phyloP scores from a whole-genome alignment of 2,797 vertebrate species.

The Arctocebus calabarensis region DNA sequence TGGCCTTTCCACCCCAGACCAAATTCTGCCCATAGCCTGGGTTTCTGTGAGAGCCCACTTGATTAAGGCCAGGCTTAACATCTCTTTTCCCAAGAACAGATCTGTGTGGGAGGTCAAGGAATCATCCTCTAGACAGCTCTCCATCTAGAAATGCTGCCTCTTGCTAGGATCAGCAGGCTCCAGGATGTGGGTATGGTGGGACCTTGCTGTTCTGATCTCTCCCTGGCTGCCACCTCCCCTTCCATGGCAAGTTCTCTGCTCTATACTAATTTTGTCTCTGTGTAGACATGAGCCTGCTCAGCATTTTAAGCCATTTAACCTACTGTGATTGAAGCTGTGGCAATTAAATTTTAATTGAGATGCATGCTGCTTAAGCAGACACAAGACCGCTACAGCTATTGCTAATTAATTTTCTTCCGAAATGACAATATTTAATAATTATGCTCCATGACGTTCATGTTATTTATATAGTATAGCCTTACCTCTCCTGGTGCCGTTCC shows the following conservation, averaged over 20 bases:
- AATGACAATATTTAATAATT: conserved; percentile 90
- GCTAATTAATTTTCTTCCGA: conserved; percentile 90
- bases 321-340: conserved; percentile 86
- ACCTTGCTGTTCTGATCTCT: not conserved
- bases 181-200: accelerated
- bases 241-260: not conserved
- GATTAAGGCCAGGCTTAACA: not conserved
- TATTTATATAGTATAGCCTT: conserved; percentile 82
- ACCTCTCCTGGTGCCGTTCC: conserved; percentile 77
- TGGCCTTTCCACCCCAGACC: not conserved
- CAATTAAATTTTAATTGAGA: conserved; percentile 91
- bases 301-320: conserved; percentile 83
- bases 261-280: conserved; percentile 49
- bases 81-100: not conserved
- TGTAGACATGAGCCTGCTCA: conserved; percentile 65
- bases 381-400: conserved; percentile 87
- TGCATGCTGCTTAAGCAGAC: conserved; percentile 87
- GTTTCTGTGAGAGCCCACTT: not conserved
- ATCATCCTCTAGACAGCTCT: not conserved
- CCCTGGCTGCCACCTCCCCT: conserved; percentile 25
- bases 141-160: not conserved
- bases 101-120: not conserved
- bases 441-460: conserved; percentile 82
- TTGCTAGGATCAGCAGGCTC: not conserved
- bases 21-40: not conserved